These are phyloP conservation scores for Butorides virescens DNA, from an alignment of 2,113 vertebrate genomes.

Conservation along the genomic window DNA sequence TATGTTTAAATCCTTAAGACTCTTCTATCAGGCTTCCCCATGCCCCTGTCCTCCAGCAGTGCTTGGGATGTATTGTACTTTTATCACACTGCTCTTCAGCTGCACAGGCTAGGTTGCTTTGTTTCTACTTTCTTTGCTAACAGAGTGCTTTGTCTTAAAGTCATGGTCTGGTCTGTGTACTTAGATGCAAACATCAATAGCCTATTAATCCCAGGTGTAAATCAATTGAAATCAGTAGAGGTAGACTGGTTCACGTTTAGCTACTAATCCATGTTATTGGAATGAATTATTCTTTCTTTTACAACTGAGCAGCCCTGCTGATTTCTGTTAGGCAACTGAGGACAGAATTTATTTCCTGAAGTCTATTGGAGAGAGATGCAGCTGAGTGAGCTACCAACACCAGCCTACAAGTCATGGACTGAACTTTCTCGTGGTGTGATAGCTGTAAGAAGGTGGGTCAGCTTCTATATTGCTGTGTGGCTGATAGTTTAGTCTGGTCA, in stretches of 20 bases:
- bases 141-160: neutral
- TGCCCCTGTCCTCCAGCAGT: neutral
- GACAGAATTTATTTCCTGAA: neutral
- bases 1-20: neutral
- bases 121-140: neutral
- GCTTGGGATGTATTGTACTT: neutral
- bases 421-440: neutral
- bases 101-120: neutral
- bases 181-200: neutral
- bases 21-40: neutral
- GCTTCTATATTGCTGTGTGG: neutral
- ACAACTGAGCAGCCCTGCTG: neutral
- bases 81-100: neutral
- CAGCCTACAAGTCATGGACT: neutral
- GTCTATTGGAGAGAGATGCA: neutral
- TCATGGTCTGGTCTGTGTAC: neutral
- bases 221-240: neutral
- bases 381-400: neutral
- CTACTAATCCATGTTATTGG: neutral
- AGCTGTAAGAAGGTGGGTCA: neutral
- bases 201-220: neutral
- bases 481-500: neutral
- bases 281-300: neutral
- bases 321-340: neutral
- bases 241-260: neutral